Percentiles rank a stretch among this genome's conserved stretches.
Evolutionary conservation across 1,140 invertebrate species (phyloP).

Genomic region (Drosophila subobscura): DNA sequence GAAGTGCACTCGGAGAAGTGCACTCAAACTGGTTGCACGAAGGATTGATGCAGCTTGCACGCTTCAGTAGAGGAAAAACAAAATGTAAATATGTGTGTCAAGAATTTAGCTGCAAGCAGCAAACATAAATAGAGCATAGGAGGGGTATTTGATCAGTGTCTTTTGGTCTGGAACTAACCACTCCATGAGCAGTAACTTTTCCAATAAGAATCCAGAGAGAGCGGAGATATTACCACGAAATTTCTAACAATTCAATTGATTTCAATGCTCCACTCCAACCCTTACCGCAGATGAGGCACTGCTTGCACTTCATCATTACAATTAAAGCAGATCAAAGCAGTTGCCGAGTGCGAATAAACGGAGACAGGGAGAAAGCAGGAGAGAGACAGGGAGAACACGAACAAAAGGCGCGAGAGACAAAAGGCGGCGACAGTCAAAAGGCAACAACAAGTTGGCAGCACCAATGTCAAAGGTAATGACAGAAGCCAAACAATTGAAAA

Average conservation of each 20-base stretch:
- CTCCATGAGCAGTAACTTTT: too few relatives aligned
- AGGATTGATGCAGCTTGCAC: slow-evolving; percentile 10
- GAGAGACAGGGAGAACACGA: slow-evolving; percentile 21
- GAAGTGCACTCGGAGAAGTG: slow-evolving; percentile 36
- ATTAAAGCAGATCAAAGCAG: slow-evolving; percentile 74
- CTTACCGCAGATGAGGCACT: slow-evolving; percentile 11
- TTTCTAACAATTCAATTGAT: slow-evolving; percentile 39
- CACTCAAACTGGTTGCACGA: slow-evolving; percentile 17
- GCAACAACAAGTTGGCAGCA: slow-evolving; percentile 62
- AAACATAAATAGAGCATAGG: too few relatives aligned
- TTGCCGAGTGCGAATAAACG: slow-evolving; percentile 21
- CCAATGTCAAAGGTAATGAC: slow-evolving; percentile 80
- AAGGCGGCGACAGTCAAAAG: slow-evolving; percentile 77
- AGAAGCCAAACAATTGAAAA: slow-evolving; percentile 81
- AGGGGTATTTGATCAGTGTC: too few relatives aligned
- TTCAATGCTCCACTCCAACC: slow-evolving; percentile 47
- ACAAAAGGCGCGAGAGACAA: slow-evolving; percentile 76
- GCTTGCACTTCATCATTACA: slow-evolving; percentile 75
- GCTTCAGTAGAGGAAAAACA: neutral
- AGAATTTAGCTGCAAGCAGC: too few relatives aligned
- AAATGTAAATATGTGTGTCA: neutral
- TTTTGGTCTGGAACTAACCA: too few relatives aligned
- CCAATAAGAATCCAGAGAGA: too few relatives aligned
- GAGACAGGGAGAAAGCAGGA: slow-evolving; percentile 12
- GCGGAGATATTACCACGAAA: too few relatives aligned